Percentiles rank a stretch among this genome's conserved stretches.
These are phyloP conservation scores for Sceliomorpha sp. DNA, from an alignment of 2,888 invertebrate genomes.

Conservation along the genomic window DNA sequence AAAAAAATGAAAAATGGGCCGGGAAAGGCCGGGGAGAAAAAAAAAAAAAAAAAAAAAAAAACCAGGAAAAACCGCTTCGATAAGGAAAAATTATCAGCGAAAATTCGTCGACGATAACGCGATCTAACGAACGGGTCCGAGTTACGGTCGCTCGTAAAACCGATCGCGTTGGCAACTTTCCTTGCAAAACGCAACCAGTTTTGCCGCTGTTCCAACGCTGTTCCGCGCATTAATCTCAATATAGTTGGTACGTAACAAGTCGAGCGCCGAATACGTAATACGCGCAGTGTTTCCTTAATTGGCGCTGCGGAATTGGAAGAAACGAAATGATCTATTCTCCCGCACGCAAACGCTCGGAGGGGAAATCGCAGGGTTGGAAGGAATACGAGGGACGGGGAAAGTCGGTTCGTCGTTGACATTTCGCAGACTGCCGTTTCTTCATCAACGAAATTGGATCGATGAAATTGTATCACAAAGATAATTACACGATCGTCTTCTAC, in stretches of 20 bases:
- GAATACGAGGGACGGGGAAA: constrained; percentile 16
- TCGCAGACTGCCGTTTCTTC: no score
- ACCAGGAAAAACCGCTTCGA: constrained; percentile 12
- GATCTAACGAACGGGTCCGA: constrained; percentile 42
- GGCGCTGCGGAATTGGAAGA: constrained; percentile 9
- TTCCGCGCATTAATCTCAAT: constrained; percentile 42
- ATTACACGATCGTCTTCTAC: no score
- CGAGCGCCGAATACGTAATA: constrained; percentile 19
- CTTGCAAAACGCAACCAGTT: constrained; percentile 35
- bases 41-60: no score
- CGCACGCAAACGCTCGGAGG: no score
- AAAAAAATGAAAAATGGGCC: no score
- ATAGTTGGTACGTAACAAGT: constrained; percentile 36
- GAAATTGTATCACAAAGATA: no score
- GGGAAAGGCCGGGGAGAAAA: no score
- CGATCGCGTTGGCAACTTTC: constrained; percentile 29
- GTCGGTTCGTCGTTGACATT: no score
- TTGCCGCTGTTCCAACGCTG: constrained; percentile 20
- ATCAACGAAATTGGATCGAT: no score
- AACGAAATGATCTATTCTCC: constrained; percentile 39
- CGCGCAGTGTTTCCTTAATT: constrained; percentile 42
- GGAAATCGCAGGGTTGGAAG: constrained; percentile 23
- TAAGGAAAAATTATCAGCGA: constrained; percentile 14
- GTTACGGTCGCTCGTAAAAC: constrained; percentile 44
- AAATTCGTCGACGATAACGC: constrained; percentile 42